Percentiles rank a stretch among this genome's conserved stretches.
phyloP scores from a whole-genome alignment of 2,113 vertebrate species.

The Archocentrus centrarchus region DNA sequence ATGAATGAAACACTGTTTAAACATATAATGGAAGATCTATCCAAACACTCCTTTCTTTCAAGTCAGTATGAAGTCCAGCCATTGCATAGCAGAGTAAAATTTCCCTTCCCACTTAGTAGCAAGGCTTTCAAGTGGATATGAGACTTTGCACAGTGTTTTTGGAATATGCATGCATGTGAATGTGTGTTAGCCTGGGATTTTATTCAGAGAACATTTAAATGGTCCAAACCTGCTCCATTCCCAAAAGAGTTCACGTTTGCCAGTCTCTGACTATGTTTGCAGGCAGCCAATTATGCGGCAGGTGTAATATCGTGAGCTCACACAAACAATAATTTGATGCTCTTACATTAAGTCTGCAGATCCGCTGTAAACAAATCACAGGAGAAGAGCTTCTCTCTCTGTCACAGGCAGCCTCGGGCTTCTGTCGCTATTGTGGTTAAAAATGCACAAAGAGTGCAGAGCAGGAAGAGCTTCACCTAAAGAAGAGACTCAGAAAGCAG shows the following conservation, averaged over 20 bases:
- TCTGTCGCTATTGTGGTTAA: conserved; percentile 31
- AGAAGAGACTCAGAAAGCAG: neutral
- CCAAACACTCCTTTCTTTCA: conserved; percentile 1
- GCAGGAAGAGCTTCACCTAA: neutral
- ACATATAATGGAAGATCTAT: conserved; percentile 12
- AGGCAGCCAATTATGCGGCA: conserved; percentile 42
- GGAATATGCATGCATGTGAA: conserved; percentile 37
- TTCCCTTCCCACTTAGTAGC: neutral
- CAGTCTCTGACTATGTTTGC: conserved; percentile 21
- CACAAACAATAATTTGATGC: conserved; percentile 45
- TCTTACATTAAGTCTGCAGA: conserved; percentile 29
- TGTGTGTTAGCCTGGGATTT: conserved; percentile 25
- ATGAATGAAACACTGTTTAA: conserved; percentile 41
- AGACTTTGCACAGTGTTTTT: conserved; percentile 29
- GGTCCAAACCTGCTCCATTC: conserved; percentile 27
- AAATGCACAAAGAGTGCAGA: conserved; percentile 17
- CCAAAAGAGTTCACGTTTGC: conserved; percentile 24
- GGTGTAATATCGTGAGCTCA: conserved; percentile 40
- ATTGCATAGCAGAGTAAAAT: neutral
- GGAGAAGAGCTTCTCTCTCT: conserved; percentile 27
- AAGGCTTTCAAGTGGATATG: conserved; percentile 43
- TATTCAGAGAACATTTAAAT: conserved; percentile 35
- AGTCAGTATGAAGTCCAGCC: neutral
- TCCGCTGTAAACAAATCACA: conserved; percentile 51
- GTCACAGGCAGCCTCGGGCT: conserved; percentile 35